These are phyloP conservation scores for Clarias platycephalus DNA, from an alignment of 2,797 vertebrate species.

Conservation along the genomic window DNA sequence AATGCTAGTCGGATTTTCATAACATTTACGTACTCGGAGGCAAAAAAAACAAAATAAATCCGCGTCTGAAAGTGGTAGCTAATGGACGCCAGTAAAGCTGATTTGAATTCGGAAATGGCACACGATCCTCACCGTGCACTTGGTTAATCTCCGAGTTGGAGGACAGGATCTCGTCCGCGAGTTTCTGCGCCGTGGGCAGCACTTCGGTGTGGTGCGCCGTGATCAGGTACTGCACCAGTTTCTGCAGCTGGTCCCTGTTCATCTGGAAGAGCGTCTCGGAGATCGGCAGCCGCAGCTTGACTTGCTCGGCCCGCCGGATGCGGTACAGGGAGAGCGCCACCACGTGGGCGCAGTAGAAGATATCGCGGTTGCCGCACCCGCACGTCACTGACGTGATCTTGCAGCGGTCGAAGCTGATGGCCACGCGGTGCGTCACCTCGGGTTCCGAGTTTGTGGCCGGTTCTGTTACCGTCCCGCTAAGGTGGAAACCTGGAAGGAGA, in stretches of 20 bases:
- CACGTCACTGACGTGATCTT: slow-evolving; percentile 99
- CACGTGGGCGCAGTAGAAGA: slow-evolving; percentile 97
- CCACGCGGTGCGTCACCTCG: slow-evolving; percentile 93
- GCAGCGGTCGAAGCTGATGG: slow-evolving; percentile 98
- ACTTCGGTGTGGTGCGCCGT: slow-evolving; percentile 84
- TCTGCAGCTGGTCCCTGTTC: slow-evolving; percentile 89
- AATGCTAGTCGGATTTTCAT: background rate
- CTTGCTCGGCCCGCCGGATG: slow-evolving; percentile 96
- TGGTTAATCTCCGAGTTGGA: slow-evolving; percentile 90
- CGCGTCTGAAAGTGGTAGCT: background rate
- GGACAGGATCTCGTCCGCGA: slow-evolving; percentile 88
- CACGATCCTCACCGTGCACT: slow-evolving; percentile 77
- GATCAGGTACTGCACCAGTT: slow-evolving; percentile 90
- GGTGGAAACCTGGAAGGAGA: slow-evolving; percentile 86
- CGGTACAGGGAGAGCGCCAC: slow-evolving; percentile 96
- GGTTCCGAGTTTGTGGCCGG: slow-evolving; percentile 85
- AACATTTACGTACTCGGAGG: background rate
- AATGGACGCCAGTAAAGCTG: background rate
- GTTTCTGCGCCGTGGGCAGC: slow-evolving; percentile 84
- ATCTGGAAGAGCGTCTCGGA: slow-evolving; percentile 92
- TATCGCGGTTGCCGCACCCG: slow-evolving; percentile 96
- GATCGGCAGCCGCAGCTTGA: slow-evolving; percentile 89
- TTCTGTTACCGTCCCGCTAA: slow-evolving; percentile 95
- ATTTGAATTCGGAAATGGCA: background rate
- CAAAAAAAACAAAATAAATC: background rate